These are phyloP conservation scores for Menidia menidia DNA, from an alignment of 2,797 vertebrate genomes.

Conservation along the genomic window DNA sequence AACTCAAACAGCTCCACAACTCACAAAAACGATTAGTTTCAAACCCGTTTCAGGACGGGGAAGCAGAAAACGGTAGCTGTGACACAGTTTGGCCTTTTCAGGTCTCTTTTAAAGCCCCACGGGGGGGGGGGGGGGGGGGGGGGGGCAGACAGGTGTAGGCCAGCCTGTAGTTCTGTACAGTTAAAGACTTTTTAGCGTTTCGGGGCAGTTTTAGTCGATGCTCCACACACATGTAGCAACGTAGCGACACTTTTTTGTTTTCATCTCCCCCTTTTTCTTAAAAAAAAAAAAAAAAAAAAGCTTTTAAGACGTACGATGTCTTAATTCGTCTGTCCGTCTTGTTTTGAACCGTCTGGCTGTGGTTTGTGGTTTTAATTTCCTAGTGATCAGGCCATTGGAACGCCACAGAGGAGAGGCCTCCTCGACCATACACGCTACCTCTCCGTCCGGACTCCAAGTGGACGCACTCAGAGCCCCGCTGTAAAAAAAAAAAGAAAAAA, in stretches of 20 bases:
- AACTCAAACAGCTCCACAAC: too few relatives aligned
- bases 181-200: constrained; percentile 20
- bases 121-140: too few relatives aligned
- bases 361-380: constrained; percentile 66
- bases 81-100: too few relatives aligned
- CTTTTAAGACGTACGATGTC: constrained; percentile 36
- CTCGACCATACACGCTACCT: constrained; percentile 78
- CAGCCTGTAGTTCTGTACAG: constrained; percentile 55
- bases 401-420: constrained; percentile 77
- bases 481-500: not conserved
- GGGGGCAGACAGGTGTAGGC: constrained; percentile 43
- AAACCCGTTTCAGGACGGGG: too few relatives aligned
- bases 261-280: constrained; percentile 28
- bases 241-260: constrained; percentile 48
- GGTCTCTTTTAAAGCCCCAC: too few relatives aligned
- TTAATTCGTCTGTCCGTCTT: constrained; percentile 61
- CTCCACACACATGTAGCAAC: constrained; percentile 80
- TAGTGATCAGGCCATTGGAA: constrained; percentile 77
- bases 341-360: constrained; percentile 67
- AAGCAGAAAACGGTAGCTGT: too few relatives aligned
- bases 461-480: too few relatives aligned
- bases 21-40: too few relatives aligned
- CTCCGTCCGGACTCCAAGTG: constrained; percentile 62
- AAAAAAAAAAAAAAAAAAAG: not conserved
- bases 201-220: constrained; percentile 34